Conservation (phyloP, 2,888 invertebrate species). For the Bellardia pandia region DNA sequence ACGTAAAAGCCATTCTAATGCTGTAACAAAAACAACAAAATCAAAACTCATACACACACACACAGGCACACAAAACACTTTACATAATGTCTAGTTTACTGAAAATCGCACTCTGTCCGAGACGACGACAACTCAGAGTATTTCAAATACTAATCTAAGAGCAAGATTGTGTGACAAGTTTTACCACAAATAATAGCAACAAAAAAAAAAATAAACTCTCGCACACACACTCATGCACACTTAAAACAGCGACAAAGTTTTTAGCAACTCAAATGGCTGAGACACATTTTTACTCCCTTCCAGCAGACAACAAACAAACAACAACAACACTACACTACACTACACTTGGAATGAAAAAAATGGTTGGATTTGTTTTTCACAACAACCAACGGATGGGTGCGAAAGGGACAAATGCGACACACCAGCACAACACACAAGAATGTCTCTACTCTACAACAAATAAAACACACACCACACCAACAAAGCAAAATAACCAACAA, state of each 20-base stretch:
- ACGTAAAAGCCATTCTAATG: conserved; percentile 66
- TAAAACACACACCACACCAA: not conserved
- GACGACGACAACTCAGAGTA: conserved; percentile 57
- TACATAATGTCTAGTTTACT: conserved; percentile 42
- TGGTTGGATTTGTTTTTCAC: conserved; percentile 58
- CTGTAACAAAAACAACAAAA: conserved; percentile 40
- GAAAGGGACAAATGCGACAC: conserved; percentile 73
- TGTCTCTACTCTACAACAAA: conserved; percentile 35
- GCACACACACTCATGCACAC: conserved; percentile 50
- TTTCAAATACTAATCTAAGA: conserved; percentile 68
- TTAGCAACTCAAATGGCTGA: conserved; percentile 66
- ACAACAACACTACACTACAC: conserved; percentile 34
- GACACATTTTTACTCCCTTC: conserved; percentile 62
- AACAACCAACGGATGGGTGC: conserved; percentile 37
- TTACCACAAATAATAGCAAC: conserved; percentile 75
- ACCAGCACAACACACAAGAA: conserved; percentile 36
- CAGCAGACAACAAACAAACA: conserved; percentile 46
- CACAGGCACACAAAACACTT: conserved; percentile 2
- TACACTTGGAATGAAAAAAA: conserved; percentile 37
- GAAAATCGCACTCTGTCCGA: conserved; percentile 56
- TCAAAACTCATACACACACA: conserved; percentile 49
- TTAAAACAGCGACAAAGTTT: conserved; percentile 62
- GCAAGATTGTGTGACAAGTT: conserved; percentile 76
- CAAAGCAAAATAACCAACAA: conserved; percentile 4
- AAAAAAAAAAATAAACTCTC: conserved; percentile 26